These are phyloP conservation scores for Microcebus murinus DNA, from an alignment of 2,113 vertebrate species.

Conservation along the genomic window DNA sequence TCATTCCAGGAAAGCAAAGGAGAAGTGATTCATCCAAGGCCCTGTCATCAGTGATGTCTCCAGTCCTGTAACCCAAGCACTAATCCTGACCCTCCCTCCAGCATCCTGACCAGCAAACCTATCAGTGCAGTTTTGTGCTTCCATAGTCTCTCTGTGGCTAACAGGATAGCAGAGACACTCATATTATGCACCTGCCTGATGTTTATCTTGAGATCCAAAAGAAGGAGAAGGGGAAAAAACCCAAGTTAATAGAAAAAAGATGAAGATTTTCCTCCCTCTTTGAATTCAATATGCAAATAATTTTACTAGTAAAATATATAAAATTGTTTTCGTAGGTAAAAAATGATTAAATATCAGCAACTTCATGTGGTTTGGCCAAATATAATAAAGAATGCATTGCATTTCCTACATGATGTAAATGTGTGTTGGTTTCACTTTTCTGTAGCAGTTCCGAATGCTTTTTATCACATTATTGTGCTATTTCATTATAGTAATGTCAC, in stretches of 20 bases:
- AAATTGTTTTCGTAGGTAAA: slow-evolving; percentile 8
- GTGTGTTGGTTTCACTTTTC: neutral
- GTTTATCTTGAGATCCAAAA: neutral
- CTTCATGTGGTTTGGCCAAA: neutral
- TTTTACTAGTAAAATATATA: slow-evolving; percentile 6
- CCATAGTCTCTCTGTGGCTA: neutral
- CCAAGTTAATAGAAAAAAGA: neutral
- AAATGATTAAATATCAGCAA: neutral
- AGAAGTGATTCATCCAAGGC: neutral
- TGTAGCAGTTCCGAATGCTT: neutral
- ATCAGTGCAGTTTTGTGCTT: neutral
- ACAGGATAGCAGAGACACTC: neutral
- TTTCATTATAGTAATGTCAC: neutral
- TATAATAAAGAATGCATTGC: neutral
- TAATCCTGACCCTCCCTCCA: neutral
- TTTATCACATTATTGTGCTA: neutral
- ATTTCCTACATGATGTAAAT: neutral
- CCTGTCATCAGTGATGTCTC: neutral
- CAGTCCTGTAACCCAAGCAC: neutral
- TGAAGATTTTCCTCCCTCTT: neutral
- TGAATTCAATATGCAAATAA: neutral
- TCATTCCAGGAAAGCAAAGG: neutral
- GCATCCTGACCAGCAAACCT: neutral
- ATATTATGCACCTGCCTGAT: neutral
- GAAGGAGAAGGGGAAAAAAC: neutral